Base-by-base conservation (phyloP, 1,140 invertebrate genomes). In the Lasaia peninsularis region DNA sequence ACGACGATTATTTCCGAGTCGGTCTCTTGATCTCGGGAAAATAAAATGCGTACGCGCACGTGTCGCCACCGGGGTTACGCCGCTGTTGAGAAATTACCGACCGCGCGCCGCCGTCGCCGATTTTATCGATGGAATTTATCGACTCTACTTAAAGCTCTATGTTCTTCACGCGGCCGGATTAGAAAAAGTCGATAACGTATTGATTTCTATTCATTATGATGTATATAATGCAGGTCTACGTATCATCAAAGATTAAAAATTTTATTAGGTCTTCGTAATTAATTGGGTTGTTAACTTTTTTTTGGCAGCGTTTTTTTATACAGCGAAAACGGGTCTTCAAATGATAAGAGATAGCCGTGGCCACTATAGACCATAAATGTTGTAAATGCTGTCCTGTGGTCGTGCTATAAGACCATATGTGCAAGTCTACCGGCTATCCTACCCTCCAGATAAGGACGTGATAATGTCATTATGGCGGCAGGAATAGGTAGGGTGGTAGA, bases 111-210 rank as follows among this genome's bases (percentile, higher is more conserved):
- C 76, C 78, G 78, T 79, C 76, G 75, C 80, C 78, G 85, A 88
- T 88, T 86, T 88, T 86, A 88, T 88, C 85, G 82, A 84, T 80
- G 77, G 80, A 85, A 86, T 88, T 88, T 88, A 88, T 86, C 76
- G 85, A 75, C 75, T 71, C 78, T 73, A 82, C 75, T 78, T 72
- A 63, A 54, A 44, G 64, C 67, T 62, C 72, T 75, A 69, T 65
- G 59, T 64, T 64, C 60, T 69, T 63, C 65, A 59, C 62, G 55
- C 57, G 57, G 49, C 59, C 52, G 52, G 59, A 58, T 73, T 68
- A 73, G 65, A 67, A 61, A 55, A 73, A 67, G 60, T 58, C 49
- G 56, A 48, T 48, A 21, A 48, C 16, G 11, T 48, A 48, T 48
- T 21, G 40, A 48, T 48, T 48, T 40, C 37, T 40, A 16, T 20